Base-by-base conservation (phyloP, 2,888 invertebrate genomes). In the Pyrgus malvae region DNA sequence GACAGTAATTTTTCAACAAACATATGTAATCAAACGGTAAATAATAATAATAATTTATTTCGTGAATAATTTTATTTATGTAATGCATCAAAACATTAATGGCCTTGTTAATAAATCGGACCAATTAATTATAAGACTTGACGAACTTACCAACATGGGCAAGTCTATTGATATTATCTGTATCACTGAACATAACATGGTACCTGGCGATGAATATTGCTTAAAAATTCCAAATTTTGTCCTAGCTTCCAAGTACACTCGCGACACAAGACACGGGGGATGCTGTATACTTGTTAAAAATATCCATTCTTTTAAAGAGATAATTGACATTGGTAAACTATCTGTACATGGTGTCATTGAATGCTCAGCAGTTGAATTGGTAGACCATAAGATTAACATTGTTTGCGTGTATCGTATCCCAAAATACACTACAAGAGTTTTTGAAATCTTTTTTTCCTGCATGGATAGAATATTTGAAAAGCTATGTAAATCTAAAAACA, bases 31-130 rank as follows among this genome's bases (percentile, higher is more conserved):
- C 8, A 29, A 5, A 8, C 29, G 3, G n/a, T 29, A 29, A n/a
- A n/a, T n/a, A 29, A n/a, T 12, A 3, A 16, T 16, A 41, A 45
- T 31, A 14, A 33, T 33, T 46, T 46, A 9, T 46, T 46, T 46
- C 45, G 45, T 23, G 0, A 0, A 12, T 46, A 46, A 46, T 23
- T 23, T 21, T 14, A 46, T 46, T 9, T 9, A 46, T 23, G 3
- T 46, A 3, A 2, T 46, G 12, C 45, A 46, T 23, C 45, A 46
- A 14, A 46, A 46, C 9, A 46, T 46, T 12, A 46, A 46, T 14
- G 45, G 33, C 7, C 21, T 46, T 3, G 12, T 21, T 1, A 21
- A n/a, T 23, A 46, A 46, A 33, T 33, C 33, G 21, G 45, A 33
- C 17, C 14, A 14, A 1, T 3, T 46, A 5, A 23, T 9, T 1